Conservation (phyloP, 1,140 invertebrate species). For the Eufriesea mexicana region DNA sequence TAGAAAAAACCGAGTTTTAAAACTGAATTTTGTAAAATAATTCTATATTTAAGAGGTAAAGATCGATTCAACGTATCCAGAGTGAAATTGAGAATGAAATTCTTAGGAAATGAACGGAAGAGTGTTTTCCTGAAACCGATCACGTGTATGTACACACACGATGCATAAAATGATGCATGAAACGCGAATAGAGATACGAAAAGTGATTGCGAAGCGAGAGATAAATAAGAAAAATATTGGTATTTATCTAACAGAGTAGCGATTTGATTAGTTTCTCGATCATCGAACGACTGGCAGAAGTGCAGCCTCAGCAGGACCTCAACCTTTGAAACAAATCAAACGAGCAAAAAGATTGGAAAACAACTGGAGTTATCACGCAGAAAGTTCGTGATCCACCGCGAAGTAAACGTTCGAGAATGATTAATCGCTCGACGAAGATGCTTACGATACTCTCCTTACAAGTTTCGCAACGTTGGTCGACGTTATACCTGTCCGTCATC, state of each 20-base stretch:
- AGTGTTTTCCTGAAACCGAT: too few species aligned
- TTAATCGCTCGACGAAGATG: background rate
- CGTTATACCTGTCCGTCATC: background rate
- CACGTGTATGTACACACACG: too few species aligned
- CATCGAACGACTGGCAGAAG: background rate
- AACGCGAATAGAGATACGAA: too few species aligned
- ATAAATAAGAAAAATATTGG: background rate
- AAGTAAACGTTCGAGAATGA: background rate
- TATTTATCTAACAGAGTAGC: background rate
- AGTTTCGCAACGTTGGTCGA: background rate
- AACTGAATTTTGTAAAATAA: too few species aligned
- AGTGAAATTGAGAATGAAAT: too few species aligned
- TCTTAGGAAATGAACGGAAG: too few species aligned
- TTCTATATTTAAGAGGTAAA: too few species aligned
- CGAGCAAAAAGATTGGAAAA: background rate
- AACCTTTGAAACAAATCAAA: background rate
- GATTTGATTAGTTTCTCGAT: background rate
- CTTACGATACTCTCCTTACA: background rate
- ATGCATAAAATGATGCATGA: too few species aligned
- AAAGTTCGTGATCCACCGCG: background rate
- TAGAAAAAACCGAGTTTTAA: too few species aligned
- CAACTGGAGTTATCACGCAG: background rate
- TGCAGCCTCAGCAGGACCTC: background rate
- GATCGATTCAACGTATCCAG: too few species aligned
- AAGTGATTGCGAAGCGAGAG: too few species aligned